Evolutionary conservation across 1,140 invertebrate species (phyloP).

Genomic region (Trichonephila clavipes): DNA sequence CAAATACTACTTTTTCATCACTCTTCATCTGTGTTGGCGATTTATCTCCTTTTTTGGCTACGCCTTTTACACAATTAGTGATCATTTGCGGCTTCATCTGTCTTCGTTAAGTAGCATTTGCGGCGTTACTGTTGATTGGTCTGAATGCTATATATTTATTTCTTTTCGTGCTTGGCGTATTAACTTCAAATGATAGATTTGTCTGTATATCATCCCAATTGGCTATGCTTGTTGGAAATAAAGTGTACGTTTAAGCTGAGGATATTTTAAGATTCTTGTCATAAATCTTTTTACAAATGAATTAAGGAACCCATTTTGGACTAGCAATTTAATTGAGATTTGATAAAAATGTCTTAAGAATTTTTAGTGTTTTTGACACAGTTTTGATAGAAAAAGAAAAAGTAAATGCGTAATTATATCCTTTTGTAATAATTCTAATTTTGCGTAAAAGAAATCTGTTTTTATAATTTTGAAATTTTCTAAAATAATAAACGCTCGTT

Average conservation of each 20-base stretch:
- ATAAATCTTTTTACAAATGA: too few relatives aligned
- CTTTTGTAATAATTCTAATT: too few relatives aligned
- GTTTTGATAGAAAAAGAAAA: too few relatives aligned
- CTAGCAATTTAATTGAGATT: too few relatives aligned
- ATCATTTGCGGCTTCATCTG: conserved; percentile 19
- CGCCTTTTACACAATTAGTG: not conserved
- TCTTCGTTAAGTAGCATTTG: conserved; percentile 12
- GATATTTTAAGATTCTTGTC: too few relatives aligned
- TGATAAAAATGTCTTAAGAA: too few relatives aligned
- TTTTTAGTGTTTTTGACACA: too few relatives aligned
- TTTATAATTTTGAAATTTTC: too few relatives aligned
- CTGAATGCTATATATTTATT: conserved; percentile 1
- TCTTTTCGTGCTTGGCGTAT: not conserved
- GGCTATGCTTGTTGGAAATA: not conserved
- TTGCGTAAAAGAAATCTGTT: too few relatives aligned
- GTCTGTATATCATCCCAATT: not conserved
- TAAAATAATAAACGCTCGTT: too few relatives aligned
- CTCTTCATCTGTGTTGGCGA: not conserved
- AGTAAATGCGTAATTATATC: too few relatives aligned
- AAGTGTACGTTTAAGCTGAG: not conserved
- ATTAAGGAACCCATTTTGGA: too few relatives aligned
- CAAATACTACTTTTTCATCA: not conserved
- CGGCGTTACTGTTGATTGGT: not conserved
- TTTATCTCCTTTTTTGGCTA: not conserved
- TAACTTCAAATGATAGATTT: not conserved